Evolutionary conservation across 2,888 invertebrate species (phyloP), one percentile per base, ranked within the genome.

Genomic region (Anoplius nigerrimus): DNA sequence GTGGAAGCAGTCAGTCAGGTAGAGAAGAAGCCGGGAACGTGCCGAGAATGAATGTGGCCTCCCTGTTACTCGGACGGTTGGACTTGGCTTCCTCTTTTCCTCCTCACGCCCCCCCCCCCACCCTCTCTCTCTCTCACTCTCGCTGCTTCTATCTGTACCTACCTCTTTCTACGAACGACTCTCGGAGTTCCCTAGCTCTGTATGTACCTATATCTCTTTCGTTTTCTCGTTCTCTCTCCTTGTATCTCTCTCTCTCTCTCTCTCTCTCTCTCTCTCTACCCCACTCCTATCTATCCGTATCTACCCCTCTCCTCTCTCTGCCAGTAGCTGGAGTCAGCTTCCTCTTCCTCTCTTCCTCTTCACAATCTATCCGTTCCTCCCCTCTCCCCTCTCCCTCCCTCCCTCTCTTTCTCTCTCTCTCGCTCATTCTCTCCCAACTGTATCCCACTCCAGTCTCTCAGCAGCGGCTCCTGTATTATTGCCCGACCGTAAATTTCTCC

Each of bases 401-500:
- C 54, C 27, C 65, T 57, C 66, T 66, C 34, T 22, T 15, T 22
- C 42, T 43, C 52, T 54, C 61, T 58, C 52, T 46, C 20, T n/a
- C n/a, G n/a, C n/a, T n/a, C n/a, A n/a, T n/a, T n/a, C n/a, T n/a
- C n/a, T n/a, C n/a, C n/a, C n/a, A n/a, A n/a, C n/a, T n/a, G n/a
- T n/a, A n/a, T n/a, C n/a, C n/a, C n/a, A n/a, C 42, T 45, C 21
- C 62, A 53, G 57, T 15, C 18, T 55, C 62, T 67, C 59, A 58
- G 66, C 72, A 73, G 64, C 59, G 60, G 58, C 78, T 72, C 62
- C 72, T 82, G 84, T 87, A 86, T 86, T 86, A 87, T 86, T 87
- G 85, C 87, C 80, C 84, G 84, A 84, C 84, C 87, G 87, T 88
- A 88, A 88, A 88, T 88, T 88, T 85, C 80, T 79, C 78, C 86